These are phyloP conservation scores for Trachelus stipa DNA, from an alignment of 2,888 invertebrate species.

Conservation along the genomic window DNA sequence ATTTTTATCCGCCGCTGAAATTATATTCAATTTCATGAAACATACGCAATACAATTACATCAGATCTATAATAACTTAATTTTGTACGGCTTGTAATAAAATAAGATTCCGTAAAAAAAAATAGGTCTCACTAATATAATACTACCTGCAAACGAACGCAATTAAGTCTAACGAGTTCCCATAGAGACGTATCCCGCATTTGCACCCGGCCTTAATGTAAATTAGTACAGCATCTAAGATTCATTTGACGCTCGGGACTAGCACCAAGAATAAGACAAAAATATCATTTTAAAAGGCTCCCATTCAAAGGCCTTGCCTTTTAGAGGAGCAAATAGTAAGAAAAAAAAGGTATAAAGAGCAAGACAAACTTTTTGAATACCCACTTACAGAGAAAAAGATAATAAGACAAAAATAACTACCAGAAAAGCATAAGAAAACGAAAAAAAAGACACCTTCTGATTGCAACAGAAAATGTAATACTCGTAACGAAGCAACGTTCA, in stretches of 20 bases:
- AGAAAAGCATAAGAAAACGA: background rate
- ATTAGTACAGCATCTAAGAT: background rate
- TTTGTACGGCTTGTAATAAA: no score
- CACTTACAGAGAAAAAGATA: background rate
- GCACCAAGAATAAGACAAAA: background rate
- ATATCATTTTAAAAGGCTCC: background rate
- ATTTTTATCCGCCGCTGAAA: no score
- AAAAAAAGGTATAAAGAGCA: background rate
- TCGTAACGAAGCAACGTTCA: slow-evolving; percentile 25
- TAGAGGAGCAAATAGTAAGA: background rate
- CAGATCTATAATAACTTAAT: no score
- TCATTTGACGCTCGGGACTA: background rate
- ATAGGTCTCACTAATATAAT: no score
- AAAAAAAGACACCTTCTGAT: background rate
- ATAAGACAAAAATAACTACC: background rate
- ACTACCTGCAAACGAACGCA: no score
- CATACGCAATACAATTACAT: no score
- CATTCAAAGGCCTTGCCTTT: background rate
- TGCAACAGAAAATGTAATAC: no score
- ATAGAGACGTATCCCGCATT: background rate
- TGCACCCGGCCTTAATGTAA: background rate
- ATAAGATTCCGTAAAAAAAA: no score
- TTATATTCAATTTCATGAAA: no score
- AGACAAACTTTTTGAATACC: background rate
- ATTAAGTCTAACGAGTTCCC: background rate